phyloP scores from a whole-genome alignment of 2,113 vertebrate genomes.

The Tychaedon coryphoeus region DNA sequence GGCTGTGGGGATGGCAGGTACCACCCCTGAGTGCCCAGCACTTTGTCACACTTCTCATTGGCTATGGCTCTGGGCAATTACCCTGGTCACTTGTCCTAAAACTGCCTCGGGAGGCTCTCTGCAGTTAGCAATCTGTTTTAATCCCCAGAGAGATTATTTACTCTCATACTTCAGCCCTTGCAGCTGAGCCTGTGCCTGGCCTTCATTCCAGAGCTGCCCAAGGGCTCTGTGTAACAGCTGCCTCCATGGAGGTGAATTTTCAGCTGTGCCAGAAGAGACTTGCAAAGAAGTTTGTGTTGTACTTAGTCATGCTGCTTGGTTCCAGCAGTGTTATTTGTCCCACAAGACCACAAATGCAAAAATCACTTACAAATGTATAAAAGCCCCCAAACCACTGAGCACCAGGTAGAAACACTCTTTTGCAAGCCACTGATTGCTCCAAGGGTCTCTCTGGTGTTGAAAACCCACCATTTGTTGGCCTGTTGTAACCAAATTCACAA shows the following conservation, averaged over 20 bases:
- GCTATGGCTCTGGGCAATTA: not conserved
- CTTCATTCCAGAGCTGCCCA: slow-evolving; percentile 5
- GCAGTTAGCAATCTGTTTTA: slow-evolving; percentile 37
- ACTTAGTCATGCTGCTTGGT: slow-evolving; percentile 33
- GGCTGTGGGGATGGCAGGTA: not conserved
- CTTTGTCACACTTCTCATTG: not conserved
- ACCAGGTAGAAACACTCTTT: slow-evolving; percentile 1
- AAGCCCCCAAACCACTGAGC: slow-evolving; percentile 34
- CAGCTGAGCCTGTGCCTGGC: slow-evolving; percentile 1
- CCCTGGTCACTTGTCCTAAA: not conserved
- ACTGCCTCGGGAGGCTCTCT: not conserved
- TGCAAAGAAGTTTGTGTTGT: slow-evolving; percentile 4
- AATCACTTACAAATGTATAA: slow-evolving; percentile 40
- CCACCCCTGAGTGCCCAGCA: not conserved
- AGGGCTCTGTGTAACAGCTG: not conserved
- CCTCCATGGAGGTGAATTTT: slow-evolving; percentile 20
- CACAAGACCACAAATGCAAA: slow-evolving; percentile 38
- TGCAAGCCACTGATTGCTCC: slow-evolving; percentile 30
- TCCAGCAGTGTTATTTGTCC: slow-evolving; percentile 30
- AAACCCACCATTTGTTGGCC: not conserved
- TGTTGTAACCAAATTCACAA: slow-evolving; percentile 23
- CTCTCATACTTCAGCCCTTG: not conserved
- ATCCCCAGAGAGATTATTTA: slow-evolving; percentile 26
- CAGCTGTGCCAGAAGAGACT: slow-evolving; percentile 5
- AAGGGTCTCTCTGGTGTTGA: slow-evolving; percentile 33